A percentile compares a stretch with the other conserved stretches of the same genome.
These are phyloP conservation scores for Peromyscus leucopus DNA, from an alignment of 2,113 vertebrate species.

Conservation along the genomic window DNA sequence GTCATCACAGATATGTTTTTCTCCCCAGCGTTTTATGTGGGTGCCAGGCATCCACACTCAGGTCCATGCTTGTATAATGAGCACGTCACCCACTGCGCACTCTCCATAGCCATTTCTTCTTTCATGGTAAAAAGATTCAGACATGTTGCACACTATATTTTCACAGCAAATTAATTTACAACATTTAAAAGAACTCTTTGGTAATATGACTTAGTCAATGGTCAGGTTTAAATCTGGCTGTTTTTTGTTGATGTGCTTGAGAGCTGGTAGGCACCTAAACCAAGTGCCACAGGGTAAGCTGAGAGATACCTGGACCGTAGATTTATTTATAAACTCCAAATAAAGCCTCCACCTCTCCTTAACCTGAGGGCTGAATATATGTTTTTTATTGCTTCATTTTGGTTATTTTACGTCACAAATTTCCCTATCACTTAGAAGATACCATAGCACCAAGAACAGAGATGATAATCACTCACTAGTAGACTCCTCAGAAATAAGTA, in stretches of 20 bases:
- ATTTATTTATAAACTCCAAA: not conserved
- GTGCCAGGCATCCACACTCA: no score
- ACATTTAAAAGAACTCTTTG: not conserved
- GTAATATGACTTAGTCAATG: not conserved
- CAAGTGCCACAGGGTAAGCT: not conserved
- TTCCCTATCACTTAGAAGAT: not conserved
- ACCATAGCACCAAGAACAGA: no score
- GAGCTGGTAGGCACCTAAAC: not conserved
- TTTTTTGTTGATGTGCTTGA: not conserved
- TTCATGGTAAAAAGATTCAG: not conserved
- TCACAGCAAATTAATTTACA: not conserved
- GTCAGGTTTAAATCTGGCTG: not conserved
- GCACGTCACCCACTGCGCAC: fast-evolving
- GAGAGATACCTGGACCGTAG: not conserved
- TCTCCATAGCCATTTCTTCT: not conserved
- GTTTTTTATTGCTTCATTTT: not conserved
- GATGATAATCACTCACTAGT: not conserved
- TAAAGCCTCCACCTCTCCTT: not conserved
- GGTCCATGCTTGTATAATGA: not conserved
- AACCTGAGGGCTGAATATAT: not conserved
- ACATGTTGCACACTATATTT: not conserved
- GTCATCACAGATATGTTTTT: no score
- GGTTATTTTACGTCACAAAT: not conserved
- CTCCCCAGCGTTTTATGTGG: not conserved
- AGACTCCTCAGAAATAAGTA: not conserved